These are phyloP conservation scores for Eleutherodactylus coqui DNA, from an alignment of 2,797 vertebrate genomes.

Conservation along the genomic window DNA sequence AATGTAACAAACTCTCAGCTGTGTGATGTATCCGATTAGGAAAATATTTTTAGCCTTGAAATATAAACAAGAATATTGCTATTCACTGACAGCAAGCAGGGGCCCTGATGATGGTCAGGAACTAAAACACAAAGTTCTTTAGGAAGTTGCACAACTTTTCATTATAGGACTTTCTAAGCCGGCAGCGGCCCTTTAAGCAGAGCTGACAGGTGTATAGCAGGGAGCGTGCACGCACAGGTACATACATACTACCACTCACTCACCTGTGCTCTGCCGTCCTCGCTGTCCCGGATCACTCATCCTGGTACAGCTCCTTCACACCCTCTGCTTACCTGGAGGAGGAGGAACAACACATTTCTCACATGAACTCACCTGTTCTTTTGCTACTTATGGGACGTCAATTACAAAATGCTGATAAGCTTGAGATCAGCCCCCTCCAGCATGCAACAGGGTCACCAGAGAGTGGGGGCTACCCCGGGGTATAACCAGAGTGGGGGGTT, in stretches of 20 bases:
- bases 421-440: no score
- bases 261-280: neutral
- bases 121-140: neutral
- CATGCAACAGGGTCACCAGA: neutral
- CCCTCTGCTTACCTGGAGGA: conserved; percentile 4
- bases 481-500: neutral
- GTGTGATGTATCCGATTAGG: no score
- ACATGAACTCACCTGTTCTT: neutral
- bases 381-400: neutral
- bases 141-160: neutral
- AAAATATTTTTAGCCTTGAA: no score
- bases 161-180: neutral
- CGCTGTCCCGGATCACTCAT: conserved; percentile 9
- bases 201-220: neutral
- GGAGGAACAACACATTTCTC: neutral
- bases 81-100: no score
- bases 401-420: neutral
- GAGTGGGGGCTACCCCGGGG: neutral
- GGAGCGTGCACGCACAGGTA: neutral
- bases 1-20: no score
- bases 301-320: conserved; percentile 17
- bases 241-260: neutral
- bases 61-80: no score
- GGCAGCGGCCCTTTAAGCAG: neutral
- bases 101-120: no score